Conservation (phyloP, 2,113 vertebrate species). For the Seriola aureovittata region DNA sequence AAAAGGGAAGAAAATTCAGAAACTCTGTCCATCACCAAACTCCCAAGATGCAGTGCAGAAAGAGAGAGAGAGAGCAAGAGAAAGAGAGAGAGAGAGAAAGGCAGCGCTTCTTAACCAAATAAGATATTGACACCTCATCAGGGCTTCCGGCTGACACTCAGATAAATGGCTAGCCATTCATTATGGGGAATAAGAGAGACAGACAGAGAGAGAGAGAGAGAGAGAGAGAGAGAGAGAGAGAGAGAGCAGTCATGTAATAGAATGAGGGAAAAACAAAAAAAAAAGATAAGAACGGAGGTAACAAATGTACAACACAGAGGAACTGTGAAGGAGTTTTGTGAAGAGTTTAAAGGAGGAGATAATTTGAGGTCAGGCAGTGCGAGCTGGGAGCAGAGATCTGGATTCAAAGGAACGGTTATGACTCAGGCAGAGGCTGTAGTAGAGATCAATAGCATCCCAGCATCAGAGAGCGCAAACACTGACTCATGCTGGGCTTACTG, state of each 20-base stretch:
- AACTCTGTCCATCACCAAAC: neutral
- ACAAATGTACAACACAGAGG: neutral
- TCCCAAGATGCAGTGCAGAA: neutral
- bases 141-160: conserved; percentile 69
- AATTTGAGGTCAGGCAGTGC: conserved; percentile 1
- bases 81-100: conserved; percentile 24
- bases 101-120: conserved; percentile 75
- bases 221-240: conserved; percentile 41
- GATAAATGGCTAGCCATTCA: conserved; percentile 72
- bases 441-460: conserved; percentile 38
- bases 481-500: conserved; percentile 36
- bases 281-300: no score
- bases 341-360: conserved; percentile 12
- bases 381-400: neutral
- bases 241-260: neutral
- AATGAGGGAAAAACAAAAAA: neutral
- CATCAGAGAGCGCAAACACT: conserved; percentile 35
- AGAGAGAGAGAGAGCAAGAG: conserved; percentile 2
- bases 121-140: conserved; percentile 77
- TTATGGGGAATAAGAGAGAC: conserved; percentile 52
- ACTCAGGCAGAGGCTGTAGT: conserved; percentile 12
- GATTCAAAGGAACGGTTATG: conserved; percentile 24
- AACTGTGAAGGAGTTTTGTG: neutral
- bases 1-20: no score
- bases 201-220: neutral